Evolutionary conservation across 2,113 vertebrate species (phyloP).

Genomic region (Neofelis nebulosa): DNA sequence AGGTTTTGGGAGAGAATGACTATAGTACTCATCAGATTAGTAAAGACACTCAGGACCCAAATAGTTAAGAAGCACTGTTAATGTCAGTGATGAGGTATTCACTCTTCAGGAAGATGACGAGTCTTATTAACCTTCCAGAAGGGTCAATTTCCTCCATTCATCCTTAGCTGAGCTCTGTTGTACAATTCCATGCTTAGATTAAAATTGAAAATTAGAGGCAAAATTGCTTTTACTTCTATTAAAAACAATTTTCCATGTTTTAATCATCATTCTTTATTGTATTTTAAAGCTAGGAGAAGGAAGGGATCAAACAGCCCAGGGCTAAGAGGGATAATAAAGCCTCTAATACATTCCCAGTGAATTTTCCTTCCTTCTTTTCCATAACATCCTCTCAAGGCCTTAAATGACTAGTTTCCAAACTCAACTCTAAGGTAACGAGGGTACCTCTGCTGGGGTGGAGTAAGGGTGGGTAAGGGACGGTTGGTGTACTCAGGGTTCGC

Average conservation of each 20-base stretch:
- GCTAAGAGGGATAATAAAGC: background rate
- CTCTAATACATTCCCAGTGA: background rate
- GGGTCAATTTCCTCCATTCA: background rate
- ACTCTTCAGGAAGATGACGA: background rate
- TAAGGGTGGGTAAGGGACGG: background rate
- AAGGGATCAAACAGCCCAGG: background rate
- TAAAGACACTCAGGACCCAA: background rate
- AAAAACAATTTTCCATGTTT: background rate
- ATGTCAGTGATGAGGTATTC: background rate
- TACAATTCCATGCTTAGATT: slow-evolving; percentile 32
- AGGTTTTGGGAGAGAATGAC: background rate
- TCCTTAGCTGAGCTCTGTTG: background rate
- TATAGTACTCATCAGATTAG: background rate
- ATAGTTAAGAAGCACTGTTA: background rate
- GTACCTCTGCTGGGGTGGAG: background rate
- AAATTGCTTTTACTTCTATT: slow-evolving; percentile 11
- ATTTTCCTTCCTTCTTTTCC: background rate
- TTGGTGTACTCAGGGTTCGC: background rate
- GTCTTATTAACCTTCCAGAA: slow-evolving; percentile 2
- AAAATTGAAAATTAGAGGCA: slow-evolving; percentile 3
- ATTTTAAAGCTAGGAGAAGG: background rate
- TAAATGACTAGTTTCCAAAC: background rate
- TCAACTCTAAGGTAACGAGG: background rate
- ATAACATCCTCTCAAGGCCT: background rate
- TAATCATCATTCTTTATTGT: background rate